Base-by-base conservation (phyloP, 2,797 vertebrate genomes). In the Aldrovandia affinis region DNA sequence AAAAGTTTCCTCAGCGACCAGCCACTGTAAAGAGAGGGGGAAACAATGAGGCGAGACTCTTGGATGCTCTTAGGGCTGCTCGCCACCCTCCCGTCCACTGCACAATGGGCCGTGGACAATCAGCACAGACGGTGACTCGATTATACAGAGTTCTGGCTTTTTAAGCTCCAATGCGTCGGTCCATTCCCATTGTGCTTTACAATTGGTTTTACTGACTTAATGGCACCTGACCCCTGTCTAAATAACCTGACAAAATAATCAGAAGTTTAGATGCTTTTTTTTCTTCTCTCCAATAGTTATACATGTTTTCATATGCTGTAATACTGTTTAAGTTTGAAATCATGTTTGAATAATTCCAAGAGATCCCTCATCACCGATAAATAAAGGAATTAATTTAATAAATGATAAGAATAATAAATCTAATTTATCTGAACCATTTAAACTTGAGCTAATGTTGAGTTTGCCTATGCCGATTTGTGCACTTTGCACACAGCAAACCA, bases 221-320 rank as follows among this genome's bases (percentile, higher is more conserved):
- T 14, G 59, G 59, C 28, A 39, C 68, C 68, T 39, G 14, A 73
- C 68, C 28, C 25, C 50, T 52, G 50, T 52, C 50, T 52, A 14
- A 52, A 52, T 52, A 52, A 8, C 50, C 50, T 8, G 68, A 73
- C 68, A 73, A 73, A 73, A 73, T 73, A 73, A 73, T 73, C 68
- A 73, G 68, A 36, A 18, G 68, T n/a, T 73, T 57, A 57, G 55
- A 57, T 18, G 14, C 14, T 3, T 57, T 57, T 57, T 22, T 18
- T 18, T 18, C 14, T 1, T 15, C 18, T 2, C 3, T 57, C 0
- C 6, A 12, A 12, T 50, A 2, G 47, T 50, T 0, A 12, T 50
- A 50, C n/a, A n/a, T n/a, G n/a, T n/a, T 50, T 50, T 50, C 47
- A 5, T 50, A 2, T 50, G 12, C 12, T 50, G 47, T 2, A 50